Evolutionary conservation across 2,797 vertebrate genomes (phyloP).

Genomic region (Phataginus tetradactyla): DNA sequence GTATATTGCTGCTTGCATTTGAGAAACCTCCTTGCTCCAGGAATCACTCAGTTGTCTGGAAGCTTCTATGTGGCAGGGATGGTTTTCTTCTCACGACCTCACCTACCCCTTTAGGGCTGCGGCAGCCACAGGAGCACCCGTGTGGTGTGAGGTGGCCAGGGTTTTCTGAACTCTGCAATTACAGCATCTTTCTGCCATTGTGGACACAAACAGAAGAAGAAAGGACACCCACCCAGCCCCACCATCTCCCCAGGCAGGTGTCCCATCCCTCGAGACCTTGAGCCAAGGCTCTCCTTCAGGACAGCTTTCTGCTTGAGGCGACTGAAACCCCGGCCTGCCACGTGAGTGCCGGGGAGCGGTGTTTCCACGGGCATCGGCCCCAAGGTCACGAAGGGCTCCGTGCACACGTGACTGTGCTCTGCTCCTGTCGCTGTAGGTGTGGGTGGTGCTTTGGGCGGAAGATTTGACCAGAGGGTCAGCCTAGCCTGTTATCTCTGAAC

Average conservation of each 20-base stretch:
- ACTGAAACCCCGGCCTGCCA: rapidly evolving
- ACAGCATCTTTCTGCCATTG: not conserved
- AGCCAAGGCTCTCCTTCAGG: not conserved
- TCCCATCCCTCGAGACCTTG: rapidly evolving
- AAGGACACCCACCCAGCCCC: not conserved
- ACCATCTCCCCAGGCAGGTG: rapidly evolving
- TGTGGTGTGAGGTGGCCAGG: rapidly evolving
- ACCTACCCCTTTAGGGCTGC: not conserved
- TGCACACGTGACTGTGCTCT: rapidly evolving
- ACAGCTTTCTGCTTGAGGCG: not conserved
- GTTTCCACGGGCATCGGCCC: too few species aligned
- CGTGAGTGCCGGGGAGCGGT: rapidly evolving
- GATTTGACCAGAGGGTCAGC: not conserved
- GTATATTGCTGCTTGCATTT: not conserved
- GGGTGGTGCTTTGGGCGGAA: not conserved
- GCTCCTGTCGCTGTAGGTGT: not conserved
- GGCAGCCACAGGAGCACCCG: too few species aligned
- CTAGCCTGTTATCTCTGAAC: not conserved
- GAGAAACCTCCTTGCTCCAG: not conserved
- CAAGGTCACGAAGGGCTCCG: too few species aligned
- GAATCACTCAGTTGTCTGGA: not conserved
- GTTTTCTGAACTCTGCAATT: not conserved
- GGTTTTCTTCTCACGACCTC: not conserved
- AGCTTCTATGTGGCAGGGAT: not conserved
- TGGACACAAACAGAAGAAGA: not conserved